Percentiles rank a stretch among this genome's conserved stretches.
Evolutionary conservation across 1,140 invertebrate species (phyloP).

Genomic region (Orussus abietinus): DNA sequence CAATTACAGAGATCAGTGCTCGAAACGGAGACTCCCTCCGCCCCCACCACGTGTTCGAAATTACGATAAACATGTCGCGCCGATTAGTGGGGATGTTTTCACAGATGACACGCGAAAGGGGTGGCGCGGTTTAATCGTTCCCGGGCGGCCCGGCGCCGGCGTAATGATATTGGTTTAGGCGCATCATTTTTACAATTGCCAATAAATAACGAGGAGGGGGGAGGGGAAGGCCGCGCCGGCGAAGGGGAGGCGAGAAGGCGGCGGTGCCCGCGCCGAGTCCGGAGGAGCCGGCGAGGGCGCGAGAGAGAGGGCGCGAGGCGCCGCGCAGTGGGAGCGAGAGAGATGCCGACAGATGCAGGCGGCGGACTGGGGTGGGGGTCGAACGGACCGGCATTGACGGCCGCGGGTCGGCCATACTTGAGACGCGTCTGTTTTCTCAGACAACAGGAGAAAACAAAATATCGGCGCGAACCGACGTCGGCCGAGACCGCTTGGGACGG

Average conservation of each 20-base stretch:
- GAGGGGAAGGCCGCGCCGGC: too few species aligned
- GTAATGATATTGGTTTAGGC: conserved; percentile 37
- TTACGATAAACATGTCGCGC: conserved; percentile 39
- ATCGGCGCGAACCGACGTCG: conserved; percentile 2
- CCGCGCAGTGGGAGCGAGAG: conserved; percentile 12
- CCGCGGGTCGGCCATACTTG: conserved; percentile 1
- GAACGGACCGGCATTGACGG: conserved; percentile 18
- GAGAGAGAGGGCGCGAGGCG: conserved; percentile 6
- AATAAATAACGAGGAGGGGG: conserved; percentile 31
- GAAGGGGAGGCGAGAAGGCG: neutral
- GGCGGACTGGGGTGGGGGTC: neutral
- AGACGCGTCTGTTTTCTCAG: conserved; percentile 27
- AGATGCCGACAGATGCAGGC: too few species aligned
- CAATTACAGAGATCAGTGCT: too few species aligned
- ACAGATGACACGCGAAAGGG: conserved; percentile 34
- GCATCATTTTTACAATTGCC: conserved; percentile 19
- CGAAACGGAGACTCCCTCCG: conserved; percentile 2
- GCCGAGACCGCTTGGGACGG: neutral
- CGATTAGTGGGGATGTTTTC: conserved; percentile 38
- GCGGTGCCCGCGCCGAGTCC: neutral
- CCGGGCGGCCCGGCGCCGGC: conserved; percentile 22
- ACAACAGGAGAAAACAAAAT: conserved; percentile 23
- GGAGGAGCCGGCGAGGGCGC: conserved; percentile 1
- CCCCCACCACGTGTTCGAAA: conserved; percentile 35
- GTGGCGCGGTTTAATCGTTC: conserved; percentile 1